Evolutionary conservation across 2,113 vertebrate species (phyloP), one percentile per base, ranked within the genome.

Genomic region (Tachuris rubrigastra): DNA sequence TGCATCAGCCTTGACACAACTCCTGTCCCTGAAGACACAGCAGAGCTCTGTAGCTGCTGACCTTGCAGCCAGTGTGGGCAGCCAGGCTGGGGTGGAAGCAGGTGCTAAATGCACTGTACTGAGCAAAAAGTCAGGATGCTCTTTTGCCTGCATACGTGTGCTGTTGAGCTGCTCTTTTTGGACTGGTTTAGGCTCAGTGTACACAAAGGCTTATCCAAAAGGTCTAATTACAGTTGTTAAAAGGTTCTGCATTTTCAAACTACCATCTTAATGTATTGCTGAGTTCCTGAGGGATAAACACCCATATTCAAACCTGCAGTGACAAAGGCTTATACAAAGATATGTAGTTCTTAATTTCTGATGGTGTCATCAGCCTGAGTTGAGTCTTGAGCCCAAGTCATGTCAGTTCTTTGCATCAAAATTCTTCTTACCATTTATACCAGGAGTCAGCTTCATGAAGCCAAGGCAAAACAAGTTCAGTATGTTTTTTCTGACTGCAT

Each of bases 101-200:
- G 39, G 31, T 46, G 50, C 69, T 25, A 7, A 47, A 24, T 24
- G 25, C 0, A 1, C 62, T 0, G 0, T 4, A 4, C 16, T 24
- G 59, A 35, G 59, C 37, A 60, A 76, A 65, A 37, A 7, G 28
- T 66, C 74, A 77, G 69, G 24, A 2, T 0, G 0, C 33, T 33
- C 30, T 35, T 44, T 16, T 35, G 8, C 66, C 46, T 62, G 50
- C 37, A 53, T 37, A 66, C 42, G 3, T 0, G 1, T 78, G 73
- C 60, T 66, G 47, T 7, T 41, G 56, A 58, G 60, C 69, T 74
- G 72, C 31, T 56, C 65, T 35, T 66, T 81, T 93, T 66, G 41
- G 27, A 9, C 44, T 41, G 31, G 2, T 41, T 58, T 53, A 76
- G 53, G 18, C 52, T 81, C 37, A 21, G 35, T 19, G 31, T 14